Base-by-base conservation (phyloP, 2,888 invertebrate genomes). In the Caenorhabditis becei region DNA sequence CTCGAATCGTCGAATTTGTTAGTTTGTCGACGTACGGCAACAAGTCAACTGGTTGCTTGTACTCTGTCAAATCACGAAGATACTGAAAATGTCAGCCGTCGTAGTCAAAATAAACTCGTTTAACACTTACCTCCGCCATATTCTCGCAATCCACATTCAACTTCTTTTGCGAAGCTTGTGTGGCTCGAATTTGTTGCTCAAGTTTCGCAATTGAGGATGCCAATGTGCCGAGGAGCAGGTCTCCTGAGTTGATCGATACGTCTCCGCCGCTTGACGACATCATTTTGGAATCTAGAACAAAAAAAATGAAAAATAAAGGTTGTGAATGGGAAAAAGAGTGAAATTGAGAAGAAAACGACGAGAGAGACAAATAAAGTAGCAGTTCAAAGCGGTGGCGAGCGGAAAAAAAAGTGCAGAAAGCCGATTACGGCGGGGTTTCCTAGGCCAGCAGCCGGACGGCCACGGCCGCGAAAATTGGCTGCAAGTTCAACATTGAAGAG, bases 51-150 rank as follows among this genome's bases (percentile, higher is more conserved):
- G 81, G 81, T 54, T 77, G 78, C 26, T 79, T 69, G 65, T 67
- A 74, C 56, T 86, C 83, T 32, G 72, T 80, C 59, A 87, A 56
- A 18, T 80, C 80, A 5, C 80, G 84, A 1, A 87, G 77, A 63
- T 77, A 86, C 85, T 86, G 74, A 65, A 84, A 77, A 49, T 24
- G 1, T 18, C 37, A 28, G 54, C 11, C 11, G 11, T 49, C 11
- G 18, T 49, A 44, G 37, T 35, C 11, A 47, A 61, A 26, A 0
- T n/a, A 16, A 44, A 44, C n/a, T n/a, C n/a, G n/a, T n/a, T n/a
- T n/a, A n/a, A n/a, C 24, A 23, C 62, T 26, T 7, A 78, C 83
- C 59, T 83, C 79, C 16, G 83, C 81, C 72, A 83, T 72, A 18
- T 62, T 58, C 26, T 67, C 71, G 51, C 79, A 79, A 54, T 75